These are phyloP conservation scores for Hystrix brachyura DNA, from an alignment of 2,113 vertebrate species.

Conservation along the genomic window DNA sequence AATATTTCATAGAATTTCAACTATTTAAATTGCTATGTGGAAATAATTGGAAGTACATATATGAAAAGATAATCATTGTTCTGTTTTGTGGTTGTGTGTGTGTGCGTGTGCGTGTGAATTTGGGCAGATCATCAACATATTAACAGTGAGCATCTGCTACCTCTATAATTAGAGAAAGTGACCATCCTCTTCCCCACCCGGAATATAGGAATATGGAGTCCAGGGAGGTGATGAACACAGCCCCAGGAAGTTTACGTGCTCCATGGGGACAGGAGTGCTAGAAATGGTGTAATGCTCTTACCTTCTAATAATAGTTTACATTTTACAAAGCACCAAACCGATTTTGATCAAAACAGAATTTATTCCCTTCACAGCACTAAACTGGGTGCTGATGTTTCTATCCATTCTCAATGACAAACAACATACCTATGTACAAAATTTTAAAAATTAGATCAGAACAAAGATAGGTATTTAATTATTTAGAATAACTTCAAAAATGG, in stretches of 20 bases:
- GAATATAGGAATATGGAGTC: background rate
- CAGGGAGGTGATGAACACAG: background rate
- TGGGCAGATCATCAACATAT: background rate
- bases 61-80: background rate
- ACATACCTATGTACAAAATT: background rate
- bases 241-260: background rate
- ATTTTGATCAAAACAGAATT: slow-evolving; percentile 3
- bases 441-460: background rate
- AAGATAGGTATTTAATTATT: background rate
- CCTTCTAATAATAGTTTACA: background rate
- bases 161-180: background rate
- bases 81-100: background rate
- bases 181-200: background rate
- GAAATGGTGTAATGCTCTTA: background rate
- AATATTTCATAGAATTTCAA: background rate
- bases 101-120: background rate
- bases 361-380: background rate
- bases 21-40: background rate
- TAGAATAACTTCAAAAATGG: background rate
- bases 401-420: background rate
- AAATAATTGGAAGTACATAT: background rate
- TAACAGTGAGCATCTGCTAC: background rate
- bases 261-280: background rate
- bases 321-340: background rate
- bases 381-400: background rate